Percentiles rank a stretch among this genome's conserved stretches.
phyloP scores from a whole-genome alignment of 2,888 invertebrate genomes.

The Andricus quercusramuli region DNA sequence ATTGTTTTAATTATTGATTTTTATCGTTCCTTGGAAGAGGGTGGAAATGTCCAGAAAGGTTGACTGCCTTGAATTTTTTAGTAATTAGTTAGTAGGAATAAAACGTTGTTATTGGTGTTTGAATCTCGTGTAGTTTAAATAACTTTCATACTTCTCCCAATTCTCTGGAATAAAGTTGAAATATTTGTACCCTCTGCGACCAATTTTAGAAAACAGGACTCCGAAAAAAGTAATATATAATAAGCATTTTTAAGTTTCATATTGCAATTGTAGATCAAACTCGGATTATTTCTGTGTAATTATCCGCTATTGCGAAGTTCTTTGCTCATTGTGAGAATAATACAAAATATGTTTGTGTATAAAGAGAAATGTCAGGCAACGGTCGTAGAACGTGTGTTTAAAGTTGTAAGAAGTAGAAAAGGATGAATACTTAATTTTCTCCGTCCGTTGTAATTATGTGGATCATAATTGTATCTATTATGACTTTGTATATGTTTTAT shows the following conservation, averaged over 20 bases:
- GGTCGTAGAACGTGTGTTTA: not conserved
- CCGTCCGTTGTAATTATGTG: slow-evolving; percentile 56
- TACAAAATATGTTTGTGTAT: not conserved
- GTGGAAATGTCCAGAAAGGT: not conserved
- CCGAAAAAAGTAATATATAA: not conserved
- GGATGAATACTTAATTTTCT: slow-evolving; percentile 17
- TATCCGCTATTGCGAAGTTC: not conserved
- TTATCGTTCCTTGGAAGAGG: not conserved
- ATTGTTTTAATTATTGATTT: slow-evolving; percentile 9
- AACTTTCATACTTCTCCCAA: not conserved
- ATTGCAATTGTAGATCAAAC: not conserved
- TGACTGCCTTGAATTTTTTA: not conserved
- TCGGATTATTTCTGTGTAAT: not conserved
- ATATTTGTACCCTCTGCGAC: not conserved
- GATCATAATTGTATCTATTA: slow-evolving; percentile 60
- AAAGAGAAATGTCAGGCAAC: not conserved
- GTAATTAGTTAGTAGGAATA: not conserved
- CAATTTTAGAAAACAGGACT: not conserved
- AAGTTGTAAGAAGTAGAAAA: not conserved
- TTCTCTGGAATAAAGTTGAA: not conserved
- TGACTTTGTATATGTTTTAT: slow-evolving; percentile 62
- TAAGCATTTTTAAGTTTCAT: not conserved
- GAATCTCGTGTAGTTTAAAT: not conserved
- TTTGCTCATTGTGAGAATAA: not conserved
- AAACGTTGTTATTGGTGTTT: not conserved